Conservation (phyloP, 2,797 vertebrate genomes). For the Podargus strigoides region DNA sequence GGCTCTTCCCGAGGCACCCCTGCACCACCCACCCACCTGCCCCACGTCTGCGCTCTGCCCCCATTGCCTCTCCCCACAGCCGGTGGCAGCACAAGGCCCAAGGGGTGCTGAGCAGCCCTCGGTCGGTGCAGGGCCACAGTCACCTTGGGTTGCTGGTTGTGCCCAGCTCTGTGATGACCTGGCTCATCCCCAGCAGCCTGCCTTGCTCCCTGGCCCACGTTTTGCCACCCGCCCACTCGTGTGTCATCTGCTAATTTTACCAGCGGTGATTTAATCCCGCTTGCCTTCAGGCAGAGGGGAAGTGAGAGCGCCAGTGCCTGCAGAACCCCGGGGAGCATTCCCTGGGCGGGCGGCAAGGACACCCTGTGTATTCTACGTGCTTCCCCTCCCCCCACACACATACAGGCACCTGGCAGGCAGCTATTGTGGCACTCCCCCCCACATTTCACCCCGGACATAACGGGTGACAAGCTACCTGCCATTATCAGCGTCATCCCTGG, state of each 20-base stretch:
- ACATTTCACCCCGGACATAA: fast-evolving
- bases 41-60: fast-evolving
- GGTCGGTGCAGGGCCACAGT: fast-evolving
- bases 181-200: fast-evolving
- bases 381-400: fast-evolving
- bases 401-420: fast-evolving
- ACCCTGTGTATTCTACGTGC: background rate
- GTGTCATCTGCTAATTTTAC: constrained; percentile 56
- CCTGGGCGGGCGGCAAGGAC: background rate
- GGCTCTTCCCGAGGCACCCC: background rate
- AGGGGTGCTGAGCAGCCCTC: background rate
- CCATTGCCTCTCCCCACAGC: fast-evolving
- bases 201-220: background rate
- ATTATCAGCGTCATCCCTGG: fast-evolving
- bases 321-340: background rate
- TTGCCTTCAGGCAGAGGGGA: background rate
- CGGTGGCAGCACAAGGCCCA: background rate
- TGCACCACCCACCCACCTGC: background rate
- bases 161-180: background rate
- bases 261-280: background rate
- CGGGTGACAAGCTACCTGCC: background rate
- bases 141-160: fast-evolving
- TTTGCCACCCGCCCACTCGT: background rate
- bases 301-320: background rate
- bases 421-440: fast-evolving